Evolutionary conservation across 2,113 vertebrate genomes (phyloP).

Genomic region (Morone chrysops): DNA sequence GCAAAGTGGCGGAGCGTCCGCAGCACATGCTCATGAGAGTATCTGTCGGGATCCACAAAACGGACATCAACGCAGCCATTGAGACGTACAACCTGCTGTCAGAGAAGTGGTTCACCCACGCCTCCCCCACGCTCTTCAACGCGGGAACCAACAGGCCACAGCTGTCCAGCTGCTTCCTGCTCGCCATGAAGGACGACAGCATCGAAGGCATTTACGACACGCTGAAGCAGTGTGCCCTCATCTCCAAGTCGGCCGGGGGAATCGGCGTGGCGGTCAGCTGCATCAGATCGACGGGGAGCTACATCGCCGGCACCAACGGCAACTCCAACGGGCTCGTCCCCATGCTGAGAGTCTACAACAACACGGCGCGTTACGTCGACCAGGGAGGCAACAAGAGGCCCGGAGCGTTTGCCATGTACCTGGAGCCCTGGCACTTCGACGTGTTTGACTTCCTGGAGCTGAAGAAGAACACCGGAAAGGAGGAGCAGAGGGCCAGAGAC

Average conservation of each 20-base stretch:
- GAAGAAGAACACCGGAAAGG: conserved; percentile 99
- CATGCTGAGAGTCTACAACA: conserved; percentile 98
- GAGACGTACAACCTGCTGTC: conserved; percentile 98
- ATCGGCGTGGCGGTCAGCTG: conserved; percentile 97
- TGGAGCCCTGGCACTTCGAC: conserved; percentile 97
- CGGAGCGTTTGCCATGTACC: conserved; percentile 97
- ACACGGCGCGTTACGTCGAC: conserved; percentile 97
- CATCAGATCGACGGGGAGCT: conserved; percentile 96
- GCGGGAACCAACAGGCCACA: conserved; percentile 96
- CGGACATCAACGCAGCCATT: conserved; percentile 91
- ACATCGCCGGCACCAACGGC: conserved; percentile 98
- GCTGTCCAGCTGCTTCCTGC: conserved; percentile 97
- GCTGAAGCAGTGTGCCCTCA: conserved; percentile 96
- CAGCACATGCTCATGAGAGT: conserved; percentile 99
- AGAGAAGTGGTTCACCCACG: conserved; percentile 97
- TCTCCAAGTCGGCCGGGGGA: conserved; percentile 97
- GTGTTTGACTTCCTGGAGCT: conserved; percentile 97
- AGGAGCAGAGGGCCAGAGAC: conserved; percentile 96
- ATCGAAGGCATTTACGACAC: conserved; percentile 99
- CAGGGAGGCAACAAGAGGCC: conserved; percentile 99
- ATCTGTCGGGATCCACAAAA: conserved; percentile 92
- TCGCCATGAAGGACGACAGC: conserved; percentile 98
- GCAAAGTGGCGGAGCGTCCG: conserved; percentile 96
- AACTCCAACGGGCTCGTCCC: conserved; percentile 98
- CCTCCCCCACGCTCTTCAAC: conserved; percentile 97